Evolutionary conservation across 2,888 invertebrate genomes (phyloP), one percentile per base, ranked within the genome.

Genomic region (Anorthoa munda): DNA sequence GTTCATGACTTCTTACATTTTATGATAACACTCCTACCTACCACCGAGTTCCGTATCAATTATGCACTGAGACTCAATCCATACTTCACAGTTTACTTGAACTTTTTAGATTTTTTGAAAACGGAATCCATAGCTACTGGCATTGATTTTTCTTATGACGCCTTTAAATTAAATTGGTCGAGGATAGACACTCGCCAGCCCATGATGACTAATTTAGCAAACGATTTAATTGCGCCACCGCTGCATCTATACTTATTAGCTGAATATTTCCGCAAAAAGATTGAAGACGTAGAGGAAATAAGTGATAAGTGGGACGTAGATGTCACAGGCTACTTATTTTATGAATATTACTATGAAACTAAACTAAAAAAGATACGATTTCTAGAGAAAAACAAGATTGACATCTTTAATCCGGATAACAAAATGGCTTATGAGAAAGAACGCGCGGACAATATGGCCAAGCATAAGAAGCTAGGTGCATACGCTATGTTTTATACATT

Each of bases 291-390:
- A 3, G 18, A 56, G 0, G 9, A 18, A 11, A 15, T 0, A 15
- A 48, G 66, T 5, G n/a, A 66, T 3, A 50, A 71, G 4, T 71
- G 70, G 77, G 70, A 81, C 31, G 50, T 74, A 18, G 58, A 72
- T 9, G 46, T 68, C 15, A 68, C 67, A 46, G 69, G 72, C 0
- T 77, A 65, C 17, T 56, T 63, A n/a, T 74, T 79, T 18, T 82
- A 82, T 18, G 65, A 77, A 65, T 71, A 63, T n/a, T 84, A 77
- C 46, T 65, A 75, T 12, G 74, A 75, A 56, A 75, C 64, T 4
- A 82, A 82, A 79, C 21, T 84, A 2, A 75, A 60, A n/a, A 82
- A 59, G 31, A 77, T 84, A 26, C 66, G 81, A 11, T 80, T 79
- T 48, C 50, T 77, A 70, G 81, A 81, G 39, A 84, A 84, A 63